Evolutionary conservation across 2,113 vertebrate species (phyloP).

Genomic region (Pelecanoides urinatrix): DNA sequence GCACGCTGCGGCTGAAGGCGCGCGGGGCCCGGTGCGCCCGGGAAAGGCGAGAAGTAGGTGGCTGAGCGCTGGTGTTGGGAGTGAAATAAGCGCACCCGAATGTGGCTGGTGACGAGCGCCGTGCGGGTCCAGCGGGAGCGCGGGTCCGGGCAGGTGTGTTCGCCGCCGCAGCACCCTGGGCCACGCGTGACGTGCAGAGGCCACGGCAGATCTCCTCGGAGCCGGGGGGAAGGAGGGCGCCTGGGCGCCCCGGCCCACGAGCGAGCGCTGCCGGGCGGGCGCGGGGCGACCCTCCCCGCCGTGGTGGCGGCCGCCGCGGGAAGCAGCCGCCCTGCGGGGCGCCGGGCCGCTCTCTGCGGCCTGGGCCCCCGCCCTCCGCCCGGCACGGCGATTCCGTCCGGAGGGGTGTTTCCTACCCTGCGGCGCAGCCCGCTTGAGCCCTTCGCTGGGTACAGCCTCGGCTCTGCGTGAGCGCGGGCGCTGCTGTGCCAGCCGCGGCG

Average conservation of each 20-base stretch:
- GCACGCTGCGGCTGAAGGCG: neutral
- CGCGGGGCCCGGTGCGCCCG: neutral
- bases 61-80: accelerated
- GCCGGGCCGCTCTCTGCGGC: neutral
- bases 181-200: accelerated
- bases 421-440: no score
- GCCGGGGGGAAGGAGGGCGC: neutral
- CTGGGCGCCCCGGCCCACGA: no score
- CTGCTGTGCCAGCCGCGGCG: accelerated
- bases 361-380: no score
- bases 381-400: accelerated
- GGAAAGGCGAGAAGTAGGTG: accelerated
- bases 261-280: neutral
- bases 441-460: accelerated
- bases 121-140: neutral
- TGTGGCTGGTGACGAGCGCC: no score
- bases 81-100: accelerated
- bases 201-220: no score
- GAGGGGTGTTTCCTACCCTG: no score
- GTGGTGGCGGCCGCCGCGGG: no score
- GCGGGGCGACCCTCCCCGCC: no score
- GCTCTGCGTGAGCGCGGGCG: accelerated
- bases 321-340: neutral
- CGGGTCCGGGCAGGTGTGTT: no score
- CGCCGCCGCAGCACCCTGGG: neutral